phyloP scores from a whole-genome alignment of 2,797 vertebrate genomes.

The Spizella passerina region DNA sequence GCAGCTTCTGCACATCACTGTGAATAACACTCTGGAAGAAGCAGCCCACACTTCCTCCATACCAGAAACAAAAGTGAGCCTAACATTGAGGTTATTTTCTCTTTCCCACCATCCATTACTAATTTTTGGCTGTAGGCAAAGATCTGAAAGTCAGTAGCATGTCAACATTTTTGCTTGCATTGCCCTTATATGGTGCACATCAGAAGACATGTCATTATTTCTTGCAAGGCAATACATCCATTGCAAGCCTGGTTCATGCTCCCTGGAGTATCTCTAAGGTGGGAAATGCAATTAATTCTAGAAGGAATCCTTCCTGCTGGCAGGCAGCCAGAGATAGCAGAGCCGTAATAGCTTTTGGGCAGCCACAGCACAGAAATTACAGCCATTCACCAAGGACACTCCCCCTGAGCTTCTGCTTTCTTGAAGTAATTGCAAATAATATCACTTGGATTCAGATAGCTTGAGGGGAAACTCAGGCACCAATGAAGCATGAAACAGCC shows the following conservation, averaged over 20 bases:
- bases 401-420: constrained; percentile 44
- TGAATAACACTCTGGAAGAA: not conserved
- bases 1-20: not conserved
- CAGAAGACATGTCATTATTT: not conserved
- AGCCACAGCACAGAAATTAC: constrained; percentile 40
- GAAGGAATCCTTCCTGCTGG: constrained; percentile 35
- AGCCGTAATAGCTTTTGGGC: constrained; percentile 20
- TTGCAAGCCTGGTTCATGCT: not conserved
- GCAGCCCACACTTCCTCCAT: not conserved
- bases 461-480: not conserved
- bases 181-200: not conserved
- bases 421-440: constrained; percentile 48
- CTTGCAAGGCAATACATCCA: fast-evolving
- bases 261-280: constrained; percentile 3
- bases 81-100: not conserved
- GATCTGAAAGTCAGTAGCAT: not conserved
- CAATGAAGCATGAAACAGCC: not conserved
- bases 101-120: not conserved
- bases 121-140: not conserved
- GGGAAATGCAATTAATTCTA: constrained; percentile 49
- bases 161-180: not conserved
- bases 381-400: constrained; percentile 33
- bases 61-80: not conserved
- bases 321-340: constrained; percentile 49
- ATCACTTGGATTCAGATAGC: constrained; percentile 45